phyloP scores from a whole-genome alignment of 2,797 vertebrate species.

The Cynodonichthys magdalenae region DNA sequence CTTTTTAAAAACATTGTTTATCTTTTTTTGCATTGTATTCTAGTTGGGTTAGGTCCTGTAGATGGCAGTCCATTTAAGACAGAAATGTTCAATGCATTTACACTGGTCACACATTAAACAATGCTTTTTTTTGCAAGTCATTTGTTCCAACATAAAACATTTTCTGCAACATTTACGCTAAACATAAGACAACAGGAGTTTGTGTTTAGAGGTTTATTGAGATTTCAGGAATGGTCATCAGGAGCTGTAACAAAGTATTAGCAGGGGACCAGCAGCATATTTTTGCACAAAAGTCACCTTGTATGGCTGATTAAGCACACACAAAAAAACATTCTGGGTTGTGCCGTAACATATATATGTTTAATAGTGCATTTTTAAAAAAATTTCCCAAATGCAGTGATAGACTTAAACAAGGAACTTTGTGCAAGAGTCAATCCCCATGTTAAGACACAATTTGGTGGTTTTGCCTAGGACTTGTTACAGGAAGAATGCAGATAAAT shows the following conservation, averaged over 20 bases:
- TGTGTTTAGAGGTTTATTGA: slow-evolving; percentile 75
- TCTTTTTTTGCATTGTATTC: slow-evolving; percentile 4
- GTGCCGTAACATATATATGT: slow-evolving; percentile 66
- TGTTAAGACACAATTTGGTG: slow-evolving; percentile 82
- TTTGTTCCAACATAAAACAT: not conserved
- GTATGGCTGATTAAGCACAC: slow-evolving; percentile 68
- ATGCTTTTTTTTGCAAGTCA: not conserved
- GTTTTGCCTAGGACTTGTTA: slow-evolving; percentile 63
- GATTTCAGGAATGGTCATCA: slow-evolving; percentile 72
- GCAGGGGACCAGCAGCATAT: slow-evolving; percentile 73
- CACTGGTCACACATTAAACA: no score
- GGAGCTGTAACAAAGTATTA: slow-evolving; percentile 72
- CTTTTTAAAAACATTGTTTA: slow-evolving; percentile 47
- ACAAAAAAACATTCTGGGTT: slow-evolving; percentile 64
- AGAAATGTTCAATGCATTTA: no score
- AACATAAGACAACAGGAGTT: slow-evolving; percentile 19
- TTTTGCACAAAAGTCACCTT: slow-evolving; percentile 72
- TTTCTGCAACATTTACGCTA: not conserved
- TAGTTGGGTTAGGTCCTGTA: slow-evolving; percentile 38
- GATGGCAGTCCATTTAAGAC: slow-evolving; percentile 35
- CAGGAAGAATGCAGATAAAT: slow-evolving; percentile 60
- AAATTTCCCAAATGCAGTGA: slow-evolving; percentile 35
- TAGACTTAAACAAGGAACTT: slow-evolving; percentile 58
- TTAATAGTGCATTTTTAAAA: slow-evolving; percentile 77
- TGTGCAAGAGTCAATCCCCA: slow-evolving; percentile 77